Base-by-base conservation (phyloP, 1,140 invertebrate genomes). In the Drosophila erecta region DNA sequence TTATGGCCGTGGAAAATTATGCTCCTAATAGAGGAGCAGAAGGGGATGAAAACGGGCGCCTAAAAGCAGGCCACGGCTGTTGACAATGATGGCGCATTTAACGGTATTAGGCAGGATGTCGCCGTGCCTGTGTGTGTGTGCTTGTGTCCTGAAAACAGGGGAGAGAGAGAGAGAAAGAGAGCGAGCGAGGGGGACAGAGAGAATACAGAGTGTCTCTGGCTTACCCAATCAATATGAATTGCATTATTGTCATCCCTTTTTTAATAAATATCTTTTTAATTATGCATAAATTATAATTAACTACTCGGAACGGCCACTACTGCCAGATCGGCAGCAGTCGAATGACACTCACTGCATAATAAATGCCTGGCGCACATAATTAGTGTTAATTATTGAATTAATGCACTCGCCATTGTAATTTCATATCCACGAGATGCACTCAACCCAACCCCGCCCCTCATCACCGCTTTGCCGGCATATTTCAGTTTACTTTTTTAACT, bases 341-440 rank as follows among this genome's bases (percentile, higher is more conserved):
- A 73, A 59, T 64, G 33, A 56, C 61, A 64, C 41, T 62, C 44
- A 43, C 44, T 72, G 44, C 75, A 59, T 77, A 49, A 65, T 83
- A 79, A 83, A 83, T 83, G 79, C 74, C 59, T 43, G 69, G 74
- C 41, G 76, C 54, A 54, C 75, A 84, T 84, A 84, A 84, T 79
- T 83, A 84, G 80, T 84, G 79, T 84, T 84, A 84, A 83, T 84
- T 84, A 84, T 81, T 71, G 79, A 84, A 73, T 84, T 84, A 84
- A 84, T 84, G 80, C 79, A 83, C 75, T 83, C 65, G 65, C 80
- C 74, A 83, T 83, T 83, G 71, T 67, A 62, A 75, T 75, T 83
- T 47, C 73, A 75, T 67, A 79, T 64, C 56, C 46, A 44, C 27
- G 46, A 47, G 62, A 59, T 35, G 37, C 71, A 43, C 59, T 53